Base-by-base conservation (phyloP, 2,113 vertebrate species). In the Pavo muticus region DNA sequence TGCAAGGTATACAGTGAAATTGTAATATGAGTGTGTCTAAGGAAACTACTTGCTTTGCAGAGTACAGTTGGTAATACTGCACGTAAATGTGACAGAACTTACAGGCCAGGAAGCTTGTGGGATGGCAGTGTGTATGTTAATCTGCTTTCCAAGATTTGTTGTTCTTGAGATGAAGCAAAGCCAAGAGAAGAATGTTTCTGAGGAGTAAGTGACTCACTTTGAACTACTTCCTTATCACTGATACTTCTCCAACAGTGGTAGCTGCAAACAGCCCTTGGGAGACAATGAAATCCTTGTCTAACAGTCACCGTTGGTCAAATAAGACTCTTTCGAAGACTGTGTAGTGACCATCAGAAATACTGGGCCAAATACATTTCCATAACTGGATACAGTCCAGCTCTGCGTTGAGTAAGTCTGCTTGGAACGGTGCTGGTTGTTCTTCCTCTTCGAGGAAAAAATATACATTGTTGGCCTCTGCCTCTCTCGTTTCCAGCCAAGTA, bases 221-320 rank as follows among this genome's bases (percentile, higher is more conserved):
- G 72, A 17, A 0, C 64, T 60, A 1, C 60, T 72, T 18, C 18
- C 8, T 40, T 25, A 0, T 64, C 35, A 3, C 29, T 0, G 11
- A 1, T n/a, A 4, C 5, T 23, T 30, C 72, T 70, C n/a, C 13
- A 10, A 9, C 54, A 16, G 61, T 14, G 32, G 80, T 91, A 96
- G 77, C 89, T 96, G 91, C 84, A 5, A 15, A 11, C 25, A 75
- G 71, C 57, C 83, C 48, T n/a, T 14, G 12, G 10, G 50, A 68
- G 72, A 94, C 75, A 87, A 68, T 39, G 75, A 47, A 25, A 77
- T 50, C 81, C 78, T 92, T 92, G 89, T 96, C 68, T 11, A 7
- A 30, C 16, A 8, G 74, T 27, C 63, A 14, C 61, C 3, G 1
- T 17, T 50, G 65, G 67, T 80, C 84, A 14, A 68, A 80, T 77